A percentile compares a stretch with the other conserved stretches of the same genome.
Conservation (phyloP, 2,113 vertebrate species). For the Gadus chalcogrammus region DNA sequence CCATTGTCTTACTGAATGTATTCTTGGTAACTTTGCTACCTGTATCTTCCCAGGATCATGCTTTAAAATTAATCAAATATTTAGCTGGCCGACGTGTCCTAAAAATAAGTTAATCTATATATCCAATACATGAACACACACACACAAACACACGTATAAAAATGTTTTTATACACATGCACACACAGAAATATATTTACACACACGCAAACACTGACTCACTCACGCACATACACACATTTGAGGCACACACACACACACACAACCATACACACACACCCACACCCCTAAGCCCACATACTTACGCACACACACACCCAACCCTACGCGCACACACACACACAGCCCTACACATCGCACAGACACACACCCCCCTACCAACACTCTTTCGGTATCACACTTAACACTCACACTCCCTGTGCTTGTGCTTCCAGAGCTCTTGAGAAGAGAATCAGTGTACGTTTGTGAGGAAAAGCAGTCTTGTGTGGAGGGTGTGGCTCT, state of each 20-base stretch:
- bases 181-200: neutral
- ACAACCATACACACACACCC: slow-evolving; percentile 2
- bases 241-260: neutral
- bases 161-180: too few species aligned
- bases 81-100: too few species aligned
- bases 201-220: slow-evolving; percentile 1
- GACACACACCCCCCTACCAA: neutral
- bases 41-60: too few species aligned
- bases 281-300: neutral
- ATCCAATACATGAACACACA: too few species aligned
- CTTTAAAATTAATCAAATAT: too few species aligned
- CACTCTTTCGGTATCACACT: neutral
- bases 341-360: slow-evolving; percentile 1
- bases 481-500: slow-evolving; percentile 55
- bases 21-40: too few species aligned
- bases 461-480: slow-evolving; percentile 22
- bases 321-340: neutral
- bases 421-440: slow-evolving; percentile 11
- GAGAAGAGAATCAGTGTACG: slow-evolving; percentile 22
- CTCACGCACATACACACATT: neutral
- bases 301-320: neutral
- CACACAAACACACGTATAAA: too few species aligned
- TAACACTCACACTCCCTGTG: neutral
- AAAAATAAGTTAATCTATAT: too few species aligned
- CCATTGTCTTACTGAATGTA: too few species aligned